A percentile compares a stretch with the other conserved stretches of the same genome.
These are phyloP conservation scores for Tamandua tetradactyla DNA, from an alignment of 2,797 vertebrate species.

Conservation along the genomic window DNA sequence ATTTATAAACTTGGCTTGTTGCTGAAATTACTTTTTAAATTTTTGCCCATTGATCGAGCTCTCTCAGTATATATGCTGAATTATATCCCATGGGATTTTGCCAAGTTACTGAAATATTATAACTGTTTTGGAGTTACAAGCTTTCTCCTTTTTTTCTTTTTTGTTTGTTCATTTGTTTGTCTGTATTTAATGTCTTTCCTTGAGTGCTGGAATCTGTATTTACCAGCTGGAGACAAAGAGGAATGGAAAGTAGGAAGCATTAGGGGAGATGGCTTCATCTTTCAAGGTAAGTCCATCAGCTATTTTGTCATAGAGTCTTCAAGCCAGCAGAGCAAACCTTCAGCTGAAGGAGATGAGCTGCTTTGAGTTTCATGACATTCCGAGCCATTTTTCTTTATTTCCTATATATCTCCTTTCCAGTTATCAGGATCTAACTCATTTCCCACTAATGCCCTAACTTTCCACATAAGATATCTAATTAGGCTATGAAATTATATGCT, in stretches of 20 bases:
- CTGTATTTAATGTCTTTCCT: not conserved
- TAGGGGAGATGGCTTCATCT: not conserved
- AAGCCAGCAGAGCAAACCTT: not conserved
- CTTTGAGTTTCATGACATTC: not conserved
- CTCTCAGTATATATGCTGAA: not conserved
- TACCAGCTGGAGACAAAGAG: not conserved
- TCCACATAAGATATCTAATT: not conserved
- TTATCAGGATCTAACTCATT: not conserved
- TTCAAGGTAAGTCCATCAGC: not conserved
- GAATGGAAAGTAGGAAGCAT: not conserved
- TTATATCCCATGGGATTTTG: not conserved
- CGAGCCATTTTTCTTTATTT: too few relatives aligned
- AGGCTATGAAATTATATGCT: not conserved
- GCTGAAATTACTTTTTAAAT: not conserved
- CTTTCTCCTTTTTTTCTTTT: not conserved
- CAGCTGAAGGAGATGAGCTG: not conserved
- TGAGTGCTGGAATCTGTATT: not conserved
- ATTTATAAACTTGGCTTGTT: not conserved
- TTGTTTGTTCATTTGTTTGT: not conserved
- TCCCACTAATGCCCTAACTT: not conserved
- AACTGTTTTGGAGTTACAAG: not conserved
- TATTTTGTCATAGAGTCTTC: not conserved
- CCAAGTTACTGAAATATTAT: not conserved
- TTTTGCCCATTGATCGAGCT: not conserved
- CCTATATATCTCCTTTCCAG: not conserved